phyloP scores from a whole-genome alignment of 2,888 invertebrate species.

The Tinea semifulvella region DNA sequence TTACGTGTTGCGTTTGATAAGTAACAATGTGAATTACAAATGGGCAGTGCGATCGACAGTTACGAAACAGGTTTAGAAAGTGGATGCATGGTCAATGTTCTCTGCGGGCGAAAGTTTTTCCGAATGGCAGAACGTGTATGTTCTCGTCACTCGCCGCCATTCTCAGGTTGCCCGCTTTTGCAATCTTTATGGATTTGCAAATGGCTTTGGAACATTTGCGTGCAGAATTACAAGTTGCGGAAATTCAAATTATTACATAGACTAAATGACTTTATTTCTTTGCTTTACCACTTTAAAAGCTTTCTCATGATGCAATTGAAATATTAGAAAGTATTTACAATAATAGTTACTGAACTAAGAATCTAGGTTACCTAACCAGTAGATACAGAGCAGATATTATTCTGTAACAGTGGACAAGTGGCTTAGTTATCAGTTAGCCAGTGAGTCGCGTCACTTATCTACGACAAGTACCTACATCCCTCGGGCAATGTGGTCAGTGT shows the following conservation, averaged over 20 bases:
- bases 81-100: conserved; percentile 61
- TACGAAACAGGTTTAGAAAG: conserved; percentile 63
- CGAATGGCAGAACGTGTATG: conserved; percentile 20
- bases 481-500: conserved; percentile 11
- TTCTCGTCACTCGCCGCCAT: background rate
- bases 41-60: conserved; percentile 51
- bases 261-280: too few species aligned
- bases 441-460: conserved; percentile 1
- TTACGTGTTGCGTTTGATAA: conserved; percentile 1
- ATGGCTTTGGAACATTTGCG: background rate
- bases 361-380: background rate
- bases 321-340: too few species aligned
- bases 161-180: conserved; percentile 2
- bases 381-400: background rate
- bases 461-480: background rate
- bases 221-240: background rate
- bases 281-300: too few species aligned
- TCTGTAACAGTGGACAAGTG: conserved; percentile 4
- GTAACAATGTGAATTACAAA: conserved; percentile 45
- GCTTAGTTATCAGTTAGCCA: conserved; percentile 2
- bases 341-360: background rate
- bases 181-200: conserved; percentile 10
- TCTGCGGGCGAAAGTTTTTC: conserved; percentile 47
- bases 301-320: background rate
- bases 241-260: too few species aligned